A percentile compares a stretch with the other conserved stretches of the same genome.
These are phyloP conservation scores for Pyrochroa serraticornis DNA, from an alignment of 2,888 invertebrate genomes.

Conservation along the genomic window DNA sequence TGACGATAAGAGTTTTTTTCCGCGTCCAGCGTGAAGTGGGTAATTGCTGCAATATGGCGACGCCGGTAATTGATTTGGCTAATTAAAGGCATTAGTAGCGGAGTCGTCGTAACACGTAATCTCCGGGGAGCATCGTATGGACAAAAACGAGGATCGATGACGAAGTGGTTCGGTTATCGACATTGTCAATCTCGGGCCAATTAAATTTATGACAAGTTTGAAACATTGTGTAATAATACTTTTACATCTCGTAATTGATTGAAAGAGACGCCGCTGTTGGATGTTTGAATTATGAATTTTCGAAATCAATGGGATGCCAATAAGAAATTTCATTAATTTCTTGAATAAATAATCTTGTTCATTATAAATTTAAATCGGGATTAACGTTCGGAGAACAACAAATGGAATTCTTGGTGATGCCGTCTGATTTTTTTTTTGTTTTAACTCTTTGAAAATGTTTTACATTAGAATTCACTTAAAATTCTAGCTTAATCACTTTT, in stretches of 20 bases:
- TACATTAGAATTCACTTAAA: constrained; percentile 53
- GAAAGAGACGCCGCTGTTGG: constrained; percentile 40
- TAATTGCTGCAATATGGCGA: constrained; percentile 27
- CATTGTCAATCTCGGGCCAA: constrained; percentile 51
- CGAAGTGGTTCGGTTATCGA: constrained; percentile 48
- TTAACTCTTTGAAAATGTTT: constrained; percentile 44
- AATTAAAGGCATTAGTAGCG: constrained; percentile 35
- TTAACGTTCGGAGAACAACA: constrained; percentile 44
- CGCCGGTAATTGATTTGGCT: constrained; percentile 30
- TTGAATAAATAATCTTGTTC: constrained; percentile 34
- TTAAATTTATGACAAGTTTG: constrained; percentile 53
- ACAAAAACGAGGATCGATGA: constrained; percentile 46
- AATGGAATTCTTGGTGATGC: constrained; percentile 36
- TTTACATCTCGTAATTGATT: constrained; percentile 49
- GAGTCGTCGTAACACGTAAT: constrained; percentile 21
- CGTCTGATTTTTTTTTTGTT: constrained; percentile 13
- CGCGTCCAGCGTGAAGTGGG: not conserved
- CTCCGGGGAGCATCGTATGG: constrained; percentile 28
- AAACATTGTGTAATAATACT: constrained; percentile 54
- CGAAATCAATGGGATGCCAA: constrained; percentile 35
- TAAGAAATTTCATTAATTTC: constrained; percentile 36
- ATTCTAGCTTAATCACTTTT: constrained; percentile 51
- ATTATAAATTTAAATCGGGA: constrained; percentile 45
- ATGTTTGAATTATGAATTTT: constrained; percentile 37
- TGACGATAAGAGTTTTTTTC: constrained; percentile 22